phyloP scores from a whole-genome alignment of 2,113 vertebrate species.

The Chlamydotis undulata region DNA sequence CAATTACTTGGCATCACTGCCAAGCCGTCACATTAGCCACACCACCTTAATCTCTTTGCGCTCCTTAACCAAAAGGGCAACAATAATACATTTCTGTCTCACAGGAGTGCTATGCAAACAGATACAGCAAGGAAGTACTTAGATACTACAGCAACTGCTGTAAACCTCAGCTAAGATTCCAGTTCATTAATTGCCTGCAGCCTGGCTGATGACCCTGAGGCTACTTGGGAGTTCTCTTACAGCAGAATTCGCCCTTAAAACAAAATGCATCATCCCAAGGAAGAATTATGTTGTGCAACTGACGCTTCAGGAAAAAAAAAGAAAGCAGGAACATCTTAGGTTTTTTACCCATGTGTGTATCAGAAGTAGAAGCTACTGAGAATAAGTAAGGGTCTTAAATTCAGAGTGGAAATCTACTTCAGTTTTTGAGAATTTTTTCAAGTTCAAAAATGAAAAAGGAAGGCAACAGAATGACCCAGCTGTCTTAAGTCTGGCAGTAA shows the following conservation, averaged over 20 bases:
- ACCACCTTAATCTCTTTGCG: not conserved
- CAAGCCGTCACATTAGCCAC: not conserved
- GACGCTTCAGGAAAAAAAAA: not conserved
- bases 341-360: not conserved
- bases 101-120: not conserved
- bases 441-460: not conserved
- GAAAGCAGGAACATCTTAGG: not conserved
- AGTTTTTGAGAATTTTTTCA: not conserved
- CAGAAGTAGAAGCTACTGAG: not conserved
- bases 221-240: not conserved
- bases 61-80: not conserved
- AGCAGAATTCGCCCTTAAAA: not conserved
- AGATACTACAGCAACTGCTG: not conserved
- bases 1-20: not conserved
- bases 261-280: not conserved
- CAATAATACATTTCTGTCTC: not conserved
- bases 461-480: not conserved
- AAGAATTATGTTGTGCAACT: not conserved
- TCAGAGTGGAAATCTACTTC: not conserved
- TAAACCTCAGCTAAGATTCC: not conserved
- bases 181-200: not conserved
- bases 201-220: not conserved
- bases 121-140: not conserved
- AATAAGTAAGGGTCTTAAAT: not conserved
- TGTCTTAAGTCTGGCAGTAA: constrained; percentile 11